phyloP scores from a whole-genome alignment of 92 coral and sea anemone species.

The Palythoa grandiflora region DNA sequence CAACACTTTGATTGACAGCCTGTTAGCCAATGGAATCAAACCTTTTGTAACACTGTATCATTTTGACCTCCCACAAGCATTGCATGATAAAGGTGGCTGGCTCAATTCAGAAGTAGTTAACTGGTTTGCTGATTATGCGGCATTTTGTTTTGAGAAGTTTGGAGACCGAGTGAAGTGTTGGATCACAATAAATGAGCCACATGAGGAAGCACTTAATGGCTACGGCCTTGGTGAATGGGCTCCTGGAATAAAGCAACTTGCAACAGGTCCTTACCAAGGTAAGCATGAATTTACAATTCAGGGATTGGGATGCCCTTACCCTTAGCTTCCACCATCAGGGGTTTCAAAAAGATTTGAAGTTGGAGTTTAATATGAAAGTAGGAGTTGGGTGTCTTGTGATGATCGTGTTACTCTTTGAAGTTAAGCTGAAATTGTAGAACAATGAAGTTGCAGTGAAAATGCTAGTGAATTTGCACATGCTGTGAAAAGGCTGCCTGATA shows the following conservation, averaged over 20 bases:
- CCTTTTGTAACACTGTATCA: conserved; percentile 91
- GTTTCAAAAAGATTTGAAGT: no score
- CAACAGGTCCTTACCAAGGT: conserved; percentile 82
- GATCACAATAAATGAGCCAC: conserved; percentile 95
- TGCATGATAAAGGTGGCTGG: conserved; percentile 93
- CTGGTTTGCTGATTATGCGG: conserved; percentile 75
- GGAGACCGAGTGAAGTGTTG: conserved; percentile 88
- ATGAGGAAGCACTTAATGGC: conserved; percentile 77
- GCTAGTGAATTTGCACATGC: no score
- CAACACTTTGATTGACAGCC: conserved; percentile 77
- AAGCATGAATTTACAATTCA: neutral
- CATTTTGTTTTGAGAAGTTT: conserved; percentile 83
- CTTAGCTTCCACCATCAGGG: no score
- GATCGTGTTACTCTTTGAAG: no score
- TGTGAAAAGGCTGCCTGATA: no score
- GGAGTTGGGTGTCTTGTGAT: no score
- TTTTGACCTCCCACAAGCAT: conserved; percentile 91
- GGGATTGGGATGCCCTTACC: neutral
- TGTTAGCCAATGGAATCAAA: conserved; percentile 72
- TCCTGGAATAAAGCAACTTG: conserved; percentile 81
- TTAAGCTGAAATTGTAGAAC: no score
- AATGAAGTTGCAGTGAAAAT: no score
- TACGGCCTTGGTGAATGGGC: conserved; percentile 84
- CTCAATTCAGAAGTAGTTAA: conserved; percentile 67
- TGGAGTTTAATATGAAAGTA: no score